A percentile compares a stretch with the other conserved stretches of the same genome.
Conservation (phyloP, 92 coral and sea anemone species). For the Zoanthus solanderi region DNA sequence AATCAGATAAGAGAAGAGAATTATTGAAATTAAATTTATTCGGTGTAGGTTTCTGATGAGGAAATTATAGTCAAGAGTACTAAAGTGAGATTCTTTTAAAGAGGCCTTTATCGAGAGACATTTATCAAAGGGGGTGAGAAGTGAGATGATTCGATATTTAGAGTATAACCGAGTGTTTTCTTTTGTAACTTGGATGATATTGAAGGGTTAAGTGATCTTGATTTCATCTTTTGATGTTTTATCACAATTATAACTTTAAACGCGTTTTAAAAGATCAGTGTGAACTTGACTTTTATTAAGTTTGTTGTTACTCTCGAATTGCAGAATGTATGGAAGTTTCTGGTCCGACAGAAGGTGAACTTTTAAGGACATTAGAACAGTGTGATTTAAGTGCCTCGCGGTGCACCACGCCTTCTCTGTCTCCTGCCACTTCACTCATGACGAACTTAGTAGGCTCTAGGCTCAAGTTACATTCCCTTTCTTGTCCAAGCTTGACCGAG, state of each 20-base stretch:
- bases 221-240: too few relatives aligned
- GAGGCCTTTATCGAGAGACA: too few relatives aligned
- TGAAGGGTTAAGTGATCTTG: not conserved
- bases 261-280: not conserved
- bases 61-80: too few relatives aligned
- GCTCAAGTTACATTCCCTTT: constrained; percentile 78
- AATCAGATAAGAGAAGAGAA: too few relatives aligned
- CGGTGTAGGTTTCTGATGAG: too few relatives aligned
- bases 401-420: constrained; percentile 94
- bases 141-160: too few relatives aligned
- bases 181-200: too few relatives aligned
- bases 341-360: constrained; percentile 87
- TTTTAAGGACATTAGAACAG: constrained; percentile 88
- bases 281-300: not conserved
- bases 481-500: constrained; percentile 91
- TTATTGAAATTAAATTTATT: too few relatives aligned
- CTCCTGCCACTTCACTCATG: constrained; percentile 96
- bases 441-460: constrained; percentile 87
- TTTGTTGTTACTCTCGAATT: not conserved
- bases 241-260: too few relatives aligned
- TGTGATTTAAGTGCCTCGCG: constrained; percentile 98
- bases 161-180: too few relatives aligned
- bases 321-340: constrained; percentile 67
- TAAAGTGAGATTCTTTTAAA: too few relatives aligned
- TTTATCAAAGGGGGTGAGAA: too few relatives aligned